Percentiles rank a stretch among this genome's conserved stretches.
Evolutionary conservation across 1,140 invertebrate species (phyloP).

Genomic region (Trichomalopsis sarcophagae): DNA sequence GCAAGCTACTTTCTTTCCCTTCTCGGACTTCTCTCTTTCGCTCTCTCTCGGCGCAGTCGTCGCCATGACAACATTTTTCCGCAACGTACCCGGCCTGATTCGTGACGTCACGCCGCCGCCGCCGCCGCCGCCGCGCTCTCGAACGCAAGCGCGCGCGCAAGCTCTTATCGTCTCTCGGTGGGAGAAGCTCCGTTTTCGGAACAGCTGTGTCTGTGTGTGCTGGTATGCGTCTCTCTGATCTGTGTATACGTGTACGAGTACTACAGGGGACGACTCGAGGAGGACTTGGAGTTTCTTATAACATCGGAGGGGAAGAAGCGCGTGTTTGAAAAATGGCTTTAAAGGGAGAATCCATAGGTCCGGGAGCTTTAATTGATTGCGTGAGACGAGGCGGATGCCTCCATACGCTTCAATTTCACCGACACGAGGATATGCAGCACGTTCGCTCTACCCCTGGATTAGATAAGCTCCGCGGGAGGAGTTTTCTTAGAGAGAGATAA

Average conservation of each 20-base stretch:
- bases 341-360: background rate
- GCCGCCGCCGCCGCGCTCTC: background rate
- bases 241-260: no score
- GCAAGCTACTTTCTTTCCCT: background rate
- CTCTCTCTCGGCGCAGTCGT: constrained; percentile 58
- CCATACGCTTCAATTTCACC: background rate
- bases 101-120: constrained; percentile 62
- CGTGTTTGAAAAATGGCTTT: background rate
- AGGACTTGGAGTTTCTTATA: no score
- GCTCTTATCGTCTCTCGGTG: background rate
- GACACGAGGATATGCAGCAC: background rate
- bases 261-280: no score
- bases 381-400: background rate
- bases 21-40: background rate
- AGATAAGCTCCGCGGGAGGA: background rate
- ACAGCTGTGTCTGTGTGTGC: background rate
- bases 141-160: background rate
- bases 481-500: background rate
- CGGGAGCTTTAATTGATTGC: background rate
- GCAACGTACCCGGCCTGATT: constrained; percentile 68
- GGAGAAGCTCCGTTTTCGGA: constrained; percentile 31
- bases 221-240: background rate
- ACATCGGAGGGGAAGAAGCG: no score
- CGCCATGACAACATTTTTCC: constrained; percentile 69
- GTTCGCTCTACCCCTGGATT: background rate